Base-by-base conservation (phyloP, 92 coral and sea anemone species). In the Parazoanthus atlanticus region DNA sequence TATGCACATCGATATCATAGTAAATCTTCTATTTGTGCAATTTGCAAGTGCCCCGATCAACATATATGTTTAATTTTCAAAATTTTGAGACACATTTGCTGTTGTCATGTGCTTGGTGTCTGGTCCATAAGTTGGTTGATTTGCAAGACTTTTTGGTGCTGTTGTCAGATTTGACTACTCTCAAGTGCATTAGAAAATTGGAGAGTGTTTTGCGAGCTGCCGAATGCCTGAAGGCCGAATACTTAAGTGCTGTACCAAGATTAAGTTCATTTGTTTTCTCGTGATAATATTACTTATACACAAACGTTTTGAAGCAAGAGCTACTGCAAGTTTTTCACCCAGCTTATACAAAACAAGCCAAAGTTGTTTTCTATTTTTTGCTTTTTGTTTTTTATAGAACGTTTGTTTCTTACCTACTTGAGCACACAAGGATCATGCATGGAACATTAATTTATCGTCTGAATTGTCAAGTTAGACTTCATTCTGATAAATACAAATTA, bases 351-450 rank as follows among this genome's bases (percentile, higher is more conserved):
- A 61, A 19, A 3, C 8, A 61, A 21, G 28, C 28, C 10, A 19
- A 21, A 61, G n/a, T 61, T 61, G 38, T 61, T 61, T 61, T 25
- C 28, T 61, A 15, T 23, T 21, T 61, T n/a, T 61, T 61, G 38
- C 21, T 61, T 61, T 25, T 9, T 61, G 8, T 23, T 21, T 61
- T 61, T 23, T 61, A 25, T 36, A 36, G 12, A 75, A 21, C 26
- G 15, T 36, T 38, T 52, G n/a, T 75, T 75, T 43, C 46, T 75
- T 21, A 15, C 26, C 79, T n/a, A 75, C 79, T 75, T 43, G 26
- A 75, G 16, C 36, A 75, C 25, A 75, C n/a, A 38, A 19, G 78
- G 15, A 31, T 74, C 78, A 74, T 74, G 13, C 78, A 74, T 74
- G 13, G 29, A 74, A 74, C 78, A 26, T 74, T 74, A 31, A 74